A percentile compares a stretch with the other conserved stretches of the same genome.
phyloP scores from a whole-genome alignment of 1,140 invertebrate species.

The Galleria mellonella region DNA sequence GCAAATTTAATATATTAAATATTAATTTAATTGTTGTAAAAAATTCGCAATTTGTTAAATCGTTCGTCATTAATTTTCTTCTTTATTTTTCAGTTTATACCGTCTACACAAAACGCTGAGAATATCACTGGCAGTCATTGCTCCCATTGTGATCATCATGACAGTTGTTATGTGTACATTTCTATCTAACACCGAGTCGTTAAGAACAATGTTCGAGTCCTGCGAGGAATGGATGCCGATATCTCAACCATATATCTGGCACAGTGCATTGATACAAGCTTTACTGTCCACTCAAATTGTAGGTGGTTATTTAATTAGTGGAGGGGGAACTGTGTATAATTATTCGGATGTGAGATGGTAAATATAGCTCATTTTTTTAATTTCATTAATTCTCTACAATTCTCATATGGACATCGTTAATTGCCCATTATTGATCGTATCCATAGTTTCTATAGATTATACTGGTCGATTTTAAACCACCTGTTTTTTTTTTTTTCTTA shows the following conservation, averaged over 20 bases:
- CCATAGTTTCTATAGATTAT: too few relatives aligned
- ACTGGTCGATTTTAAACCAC: too few relatives aligned
- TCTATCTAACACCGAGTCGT: conserved; percentile 27
- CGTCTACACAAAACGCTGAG: conserved; percentile 50
- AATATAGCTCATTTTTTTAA: conserved; percentile 9
- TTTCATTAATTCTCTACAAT: too few relatives aligned
- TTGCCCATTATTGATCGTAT: too few relatives aligned
- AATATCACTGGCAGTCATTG: conserved; percentile 30
- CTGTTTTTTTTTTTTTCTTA: too few relatives aligned
- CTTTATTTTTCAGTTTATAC: conserved; percentile 40
- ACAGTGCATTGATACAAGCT: conserved; percentile 53
- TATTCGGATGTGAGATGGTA: conserved; percentile 61
- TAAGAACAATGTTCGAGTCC: conserved; percentile 33
- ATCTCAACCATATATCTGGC: conserved; percentile 50
- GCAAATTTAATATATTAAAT: too few relatives aligned
- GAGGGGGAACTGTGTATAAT: conserved; percentile 52
- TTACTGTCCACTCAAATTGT: conserved; percentile 49
- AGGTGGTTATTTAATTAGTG: conserved; percentile 50
- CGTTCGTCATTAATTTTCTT: not conserved
- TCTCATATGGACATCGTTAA: too few relatives aligned
- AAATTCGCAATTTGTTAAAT: too few relatives aligned
- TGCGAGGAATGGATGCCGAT: conserved; percentile 49
- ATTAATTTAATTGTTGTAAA: too few relatives aligned
- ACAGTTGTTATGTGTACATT: conserved; percentile 43
- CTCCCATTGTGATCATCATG: conserved; percentile 34